Evolutionary conservation across 2,888 invertebrate species (phyloP), one percentile per base, ranked within the genome.

Genomic region (Stenolophus ochropezus): DNA sequence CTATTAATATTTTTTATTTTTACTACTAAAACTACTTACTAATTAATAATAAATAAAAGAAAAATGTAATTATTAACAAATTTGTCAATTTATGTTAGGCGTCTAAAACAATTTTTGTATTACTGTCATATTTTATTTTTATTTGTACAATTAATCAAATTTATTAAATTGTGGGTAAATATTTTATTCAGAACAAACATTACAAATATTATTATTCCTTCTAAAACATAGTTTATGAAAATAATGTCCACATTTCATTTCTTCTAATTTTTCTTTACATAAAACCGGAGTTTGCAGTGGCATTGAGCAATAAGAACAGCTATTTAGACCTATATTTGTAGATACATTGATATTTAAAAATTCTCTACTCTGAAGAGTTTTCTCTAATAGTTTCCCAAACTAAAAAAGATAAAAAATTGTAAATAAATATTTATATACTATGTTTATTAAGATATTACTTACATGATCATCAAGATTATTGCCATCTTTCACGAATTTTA

Each of bases 191-290:
- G n/a, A 71, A 73, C 42, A 73, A 58, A 80, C 82, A 85, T 83
- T 85, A 84, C 88, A 88, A 75, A 84, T 51, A 82, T 84, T 83
- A 61, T 85, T 84, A 80, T 85, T 86, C 74, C 83, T 83, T 61
- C 82, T 83, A 53, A 86, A 85, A 86, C 89, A 89, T 79, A 88
- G 84, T 78, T 83, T 85, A 83, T 89, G 89, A 83, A 85, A 89
- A 20, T 81, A 82, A 84, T 88, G 88, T 20, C 87, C 87, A 84
- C 87, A 88, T 53, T 83, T 82, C 83, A 87, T 84, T 82, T 84
- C 85, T 83, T 85, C 84, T 61, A 82, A 79, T 79, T 85, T 84
- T 16, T 84, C 85, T 27, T 75, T 74, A n/a, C 27, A 25, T 61
- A 88, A 78, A 79, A 88, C 84, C 42, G 86, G 84, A 81, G 84